Conservation (phyloP, 2,797 vertebrate genomes). For the Cuniculus paca region DNA sequence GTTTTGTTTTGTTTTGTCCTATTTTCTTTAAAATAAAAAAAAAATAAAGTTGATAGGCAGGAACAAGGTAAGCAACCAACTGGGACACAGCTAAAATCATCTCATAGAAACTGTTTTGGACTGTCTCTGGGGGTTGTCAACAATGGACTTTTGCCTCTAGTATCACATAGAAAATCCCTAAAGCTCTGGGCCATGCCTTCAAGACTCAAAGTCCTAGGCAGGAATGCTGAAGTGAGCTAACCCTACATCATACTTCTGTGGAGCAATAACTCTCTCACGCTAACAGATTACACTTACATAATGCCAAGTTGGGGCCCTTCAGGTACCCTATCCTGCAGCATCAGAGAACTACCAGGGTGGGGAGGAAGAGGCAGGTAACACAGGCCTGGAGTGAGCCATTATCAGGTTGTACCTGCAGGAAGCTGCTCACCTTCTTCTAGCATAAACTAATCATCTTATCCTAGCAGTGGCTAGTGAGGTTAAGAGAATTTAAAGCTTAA, state of each 20-base stretch:
- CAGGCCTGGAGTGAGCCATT: neutral
- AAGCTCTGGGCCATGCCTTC: neutral
- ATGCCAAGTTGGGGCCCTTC: neutral
- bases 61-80: neutral
- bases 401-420: neutral
- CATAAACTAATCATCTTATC: neutral
- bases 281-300: neutral
- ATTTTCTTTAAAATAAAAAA: too few species aligned
- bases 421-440: neutral
- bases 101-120: neutral
- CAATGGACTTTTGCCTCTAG: neutral
- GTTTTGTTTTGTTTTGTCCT: too few species aligned
- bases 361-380: neutral
- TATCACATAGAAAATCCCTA: neutral
- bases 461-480: neutral
- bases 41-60: neutral
- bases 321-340: neutral
- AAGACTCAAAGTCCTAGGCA: neutral
- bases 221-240: neutral
- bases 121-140: neutral
- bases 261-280: neutral
- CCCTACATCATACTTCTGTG: neutral
- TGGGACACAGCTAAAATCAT: neutral
- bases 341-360: neutral
- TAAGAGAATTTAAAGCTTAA: neutral